Evolutionary conservation across 2,113 vertebrate species (phyloP), one percentile per base, ranked within the genome.

Genomic region (Aythya baeri): DNA sequence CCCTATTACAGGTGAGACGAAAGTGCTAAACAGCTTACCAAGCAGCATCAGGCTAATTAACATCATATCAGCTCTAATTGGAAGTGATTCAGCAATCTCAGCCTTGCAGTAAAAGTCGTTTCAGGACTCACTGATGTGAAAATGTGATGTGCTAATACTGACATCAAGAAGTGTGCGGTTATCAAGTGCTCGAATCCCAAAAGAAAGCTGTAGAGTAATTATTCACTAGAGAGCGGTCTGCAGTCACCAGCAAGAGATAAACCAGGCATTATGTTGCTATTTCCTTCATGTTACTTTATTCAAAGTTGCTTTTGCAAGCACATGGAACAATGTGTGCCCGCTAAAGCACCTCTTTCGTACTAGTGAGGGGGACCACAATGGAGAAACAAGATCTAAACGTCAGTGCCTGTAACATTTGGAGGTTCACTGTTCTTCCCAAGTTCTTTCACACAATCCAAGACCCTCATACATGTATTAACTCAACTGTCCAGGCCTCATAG

Each of bases 21-120:
- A 93, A 93, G 89, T 91, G 95, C 86, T 95, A 95, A 97, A 95
- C 80, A 90, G 73, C 95, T 97, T 96, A 97, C 82, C 63, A 93
- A 95, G 96, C 93, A 97, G 83, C 95, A 94, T 86, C 67, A 41
- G 72, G 82, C 68, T 96, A 97, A 97, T 97, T 96, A 96, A 88
- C 96, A 96, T 97, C 94, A 86, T 82, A 97, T 77, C 92, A 83
- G 93, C 83, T 86, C 66, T 98, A 96, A 97, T 26, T 94, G 96
- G 95, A 95, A 95, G 65, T 6, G 36, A 95, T 94, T 97, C 95
- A 89, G 79, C 83, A 87, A 85, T 49, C 88, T 84, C 50, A 58
- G 83, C 88, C 86, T 82, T 49, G 49, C 20, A 88, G 86, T 27
- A 84, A 66, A 89, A 88, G 61, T 74, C 84, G 77, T 96, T 86